phyloP scores from a whole-genome alignment of 1,140 invertebrate genomes.

The Drosophila sechellia region DNA sequence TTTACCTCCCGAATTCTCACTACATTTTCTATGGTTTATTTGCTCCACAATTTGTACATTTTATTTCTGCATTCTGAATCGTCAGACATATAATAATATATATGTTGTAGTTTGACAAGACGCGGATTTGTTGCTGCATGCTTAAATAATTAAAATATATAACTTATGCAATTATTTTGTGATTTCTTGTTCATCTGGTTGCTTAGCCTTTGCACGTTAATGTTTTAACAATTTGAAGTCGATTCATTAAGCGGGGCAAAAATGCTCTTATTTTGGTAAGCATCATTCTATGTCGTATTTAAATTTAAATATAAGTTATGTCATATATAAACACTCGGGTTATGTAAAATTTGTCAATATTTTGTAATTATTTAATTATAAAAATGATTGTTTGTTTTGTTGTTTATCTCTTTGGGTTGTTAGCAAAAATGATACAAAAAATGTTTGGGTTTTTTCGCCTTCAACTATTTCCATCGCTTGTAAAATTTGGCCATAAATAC shows the following conservation, averaged over 20 bases:
- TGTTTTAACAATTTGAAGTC: conserved; percentile 67
- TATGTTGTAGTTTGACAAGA: conserved; percentile 74
- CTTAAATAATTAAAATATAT: conserved; percentile 42
- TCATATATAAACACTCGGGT: conserved; percentile 54
- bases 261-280: conserved; percentile 37
- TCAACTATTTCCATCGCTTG: conserved; percentile 51
- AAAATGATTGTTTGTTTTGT: conserved; percentile 74
- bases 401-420: conserved; percentile 68
- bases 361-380: conserved; percentile 55
- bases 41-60: conserved; percentile 82
- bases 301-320: conserved; percentile 41
- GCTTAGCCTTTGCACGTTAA: conserved; percentile 58
- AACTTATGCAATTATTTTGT: conserved; percentile 70
- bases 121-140: conserved; percentile 73
- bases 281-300: conserved; percentile 26
- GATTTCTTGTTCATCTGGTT: conserved; percentile 44
- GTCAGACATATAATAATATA: conserved; percentile 49
- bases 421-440: conserved; percentile 79
- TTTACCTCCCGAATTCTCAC: conserved; percentile 32
- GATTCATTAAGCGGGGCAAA: conserved; percentile 53
- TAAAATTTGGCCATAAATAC: conserved; percentile 80
- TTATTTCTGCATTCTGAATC: conserved; percentile 68
- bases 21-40: conserved; percentile 56
- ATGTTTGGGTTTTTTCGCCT: conserved; percentile 36
- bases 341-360: conserved; percentile 75